Evolutionary conservation across 2,113 vertebrate species (phyloP), one percentile per base, ranked within the genome.

Genomic region (Scalopus aquaticus): DNA sequence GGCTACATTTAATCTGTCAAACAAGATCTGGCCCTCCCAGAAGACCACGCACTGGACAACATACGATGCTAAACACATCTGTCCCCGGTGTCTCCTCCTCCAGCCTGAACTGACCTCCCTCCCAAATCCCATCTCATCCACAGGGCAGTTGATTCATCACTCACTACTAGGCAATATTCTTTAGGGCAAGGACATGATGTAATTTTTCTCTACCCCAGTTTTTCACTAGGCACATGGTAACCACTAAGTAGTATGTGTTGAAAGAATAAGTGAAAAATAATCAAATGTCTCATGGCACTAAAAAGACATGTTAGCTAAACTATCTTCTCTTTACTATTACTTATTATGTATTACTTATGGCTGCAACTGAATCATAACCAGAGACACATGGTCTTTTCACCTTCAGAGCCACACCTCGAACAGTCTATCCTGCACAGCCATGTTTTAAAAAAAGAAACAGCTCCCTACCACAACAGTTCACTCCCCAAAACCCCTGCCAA

Each of bases 191-290:
- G 46, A 12, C 76, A 87, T 56, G 39, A 13, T 62, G 49, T 46
- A 37, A 58, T 94, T 93, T 76, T 94, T 89, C 79, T 87, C 64
- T 83, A 28, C 44, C 44, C 51, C 12, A 88, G n/a, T 32, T 72
- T 46, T 92, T 92, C 74, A 15, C 46, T 90, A 92, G 54, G 16
- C 54, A 35, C 42, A 19, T 46, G 70, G 77, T 81, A 88, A 91
- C 30, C 73, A 77, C 15, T 56, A 80, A 95, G 87, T 24, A 35
- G 20, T 72, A 5, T 49, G 77, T 72, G 44, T 37, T 96, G 70
- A 90, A 93, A 94, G 70, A 82, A 81, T 79, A 79, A 83, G 37
- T 62, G 20, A 60, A 92, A 96, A 96, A 22, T 84, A 74, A 79
- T 92, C 70, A 74, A 92, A 89, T 73, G 24, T 64, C 67, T 89